Evolutionary conservation across 2,797 vertebrate species (phyloP).

Genomic region (Karalla daura): DNA sequence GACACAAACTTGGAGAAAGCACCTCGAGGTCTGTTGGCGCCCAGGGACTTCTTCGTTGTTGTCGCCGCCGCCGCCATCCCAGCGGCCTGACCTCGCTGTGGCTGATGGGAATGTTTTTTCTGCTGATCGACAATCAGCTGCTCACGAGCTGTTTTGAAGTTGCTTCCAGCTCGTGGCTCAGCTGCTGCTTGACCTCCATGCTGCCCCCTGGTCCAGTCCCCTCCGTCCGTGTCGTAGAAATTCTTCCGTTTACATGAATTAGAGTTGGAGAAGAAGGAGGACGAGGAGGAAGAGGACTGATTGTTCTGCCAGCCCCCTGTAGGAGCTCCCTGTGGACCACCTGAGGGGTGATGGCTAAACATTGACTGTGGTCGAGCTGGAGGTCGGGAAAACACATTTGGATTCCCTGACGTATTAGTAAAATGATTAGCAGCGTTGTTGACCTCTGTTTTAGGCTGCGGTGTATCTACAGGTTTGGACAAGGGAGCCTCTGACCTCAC

Average conservation of each 20-base stretch:
- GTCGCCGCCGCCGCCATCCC: constrained; percentile 72
- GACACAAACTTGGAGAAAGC: constrained; percentile 92
- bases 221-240: constrained; percentile 76
- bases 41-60: constrained; percentile 90
- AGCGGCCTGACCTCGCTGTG: constrained; percentile 70
- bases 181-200: constrained; percentile 49
- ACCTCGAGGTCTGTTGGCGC: constrained; percentile 90
- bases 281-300: constrained; percentile 71
- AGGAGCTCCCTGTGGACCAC: constrained; percentile 36
- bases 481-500: constrained; percentile 46
- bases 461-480: constrained; percentile 50
- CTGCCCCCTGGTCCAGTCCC: constrained; percentile 59
- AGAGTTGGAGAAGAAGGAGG: constrained; percentile 64
- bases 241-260: constrained; percentile 86
- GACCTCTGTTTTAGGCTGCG: constrained; percentile 48
- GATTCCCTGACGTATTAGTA: constrained; percentile 27
- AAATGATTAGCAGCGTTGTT: constrained; percentile 15
- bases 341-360: constrained; percentile 72
- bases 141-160: constrained; percentile 92
- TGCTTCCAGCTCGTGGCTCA: constrained; percentile 53
- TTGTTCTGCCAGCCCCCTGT: constrained; percentile 53
- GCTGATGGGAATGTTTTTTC: constrained; percentile 86
- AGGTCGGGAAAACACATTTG: constrained; percentile 29
- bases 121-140: constrained; percentile 91
- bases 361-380: constrained; percentile 61